A percentile compares a stretch with the other conserved stretches of the same genome.
phyloP scores from a whole-genome alignment of 2,797 vertebrate genomes.

The Lacerta agilis region DNA sequence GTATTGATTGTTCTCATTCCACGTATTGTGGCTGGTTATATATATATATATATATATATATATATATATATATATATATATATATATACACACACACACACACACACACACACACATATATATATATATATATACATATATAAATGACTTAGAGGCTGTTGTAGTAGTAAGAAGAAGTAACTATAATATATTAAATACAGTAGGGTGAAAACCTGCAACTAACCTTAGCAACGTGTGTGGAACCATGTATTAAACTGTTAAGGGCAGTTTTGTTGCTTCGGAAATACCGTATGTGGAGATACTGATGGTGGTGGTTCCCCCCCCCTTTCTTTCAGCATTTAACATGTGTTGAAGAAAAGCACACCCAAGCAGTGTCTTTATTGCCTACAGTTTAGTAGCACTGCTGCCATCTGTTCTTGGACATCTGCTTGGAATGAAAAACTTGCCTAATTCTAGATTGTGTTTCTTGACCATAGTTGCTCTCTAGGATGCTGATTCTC shows the following conservation, averaged over 20 bases:
- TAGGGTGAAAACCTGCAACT: not conserved
- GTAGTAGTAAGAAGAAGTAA: no score
- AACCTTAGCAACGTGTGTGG: not conserved
- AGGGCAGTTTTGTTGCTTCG: not conserved
- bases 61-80: no score
- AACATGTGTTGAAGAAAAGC: not conserved
- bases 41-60: no score
- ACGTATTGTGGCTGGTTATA: no score
- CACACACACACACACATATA: no score
- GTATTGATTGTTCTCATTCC: no score
- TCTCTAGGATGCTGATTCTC: not conserved
- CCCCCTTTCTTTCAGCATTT: not conserved
- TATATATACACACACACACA: no score
- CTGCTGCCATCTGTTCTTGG: not conserved
- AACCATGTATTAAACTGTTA: not conserved
- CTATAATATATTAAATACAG: no score
- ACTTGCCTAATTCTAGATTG: not conserved
- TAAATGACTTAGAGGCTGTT: no score
- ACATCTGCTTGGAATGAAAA: slow-evolving; percentile 11
- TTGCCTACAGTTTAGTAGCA: not conserved
- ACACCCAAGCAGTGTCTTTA: not conserved
- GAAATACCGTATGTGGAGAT: not conserved
- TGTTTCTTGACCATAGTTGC: not conserved
- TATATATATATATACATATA: no score
- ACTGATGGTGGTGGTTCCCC: not conserved